These are phyloP conservation scores for Ceraclea dissimilis DNA, from an alignment of 2,888 invertebrate genomes.

Conservation along the genomic window DNA sequence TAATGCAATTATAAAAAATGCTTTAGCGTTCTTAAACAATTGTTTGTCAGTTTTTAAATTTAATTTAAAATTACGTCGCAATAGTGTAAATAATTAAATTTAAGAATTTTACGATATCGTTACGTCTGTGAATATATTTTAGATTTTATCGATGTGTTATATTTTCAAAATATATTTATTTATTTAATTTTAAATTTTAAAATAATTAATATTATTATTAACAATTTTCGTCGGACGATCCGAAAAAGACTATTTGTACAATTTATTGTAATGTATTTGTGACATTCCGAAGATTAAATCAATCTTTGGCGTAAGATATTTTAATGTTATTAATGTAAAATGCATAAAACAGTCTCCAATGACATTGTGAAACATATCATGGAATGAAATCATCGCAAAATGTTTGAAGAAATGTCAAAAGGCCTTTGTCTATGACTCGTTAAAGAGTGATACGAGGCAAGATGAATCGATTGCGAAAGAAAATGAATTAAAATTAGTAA, in stretches of 20 bases:
- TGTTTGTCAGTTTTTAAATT: too few species aligned
- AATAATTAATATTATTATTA: background rate
- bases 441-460: background rate
- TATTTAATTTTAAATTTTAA: background rate
- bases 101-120: too few species aligned
- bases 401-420: too few species aligned
- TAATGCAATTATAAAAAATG: too few species aligned
- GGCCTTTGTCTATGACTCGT: too few species aligned
- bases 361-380: conserved; percentile 23
- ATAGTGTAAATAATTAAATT: too few species aligned
- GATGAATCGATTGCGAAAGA: background rate
- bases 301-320: background rate
- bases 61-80: too few species aligned
- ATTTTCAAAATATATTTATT: background rate
- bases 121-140: background rate
- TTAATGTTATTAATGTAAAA: background rate
- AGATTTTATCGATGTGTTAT: background rate
- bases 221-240: background rate
- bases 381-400: too few species aligned
- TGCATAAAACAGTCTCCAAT: conserved; percentile 20
- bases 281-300: conserved; percentile 4
- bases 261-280: background rate
- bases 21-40: too few species aligned
- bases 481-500: too few species aligned
- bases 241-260: background rate